A percentile compares a stretch with the other conserved stretches of the same genome.
phyloP scores from a whole-genome alignment of 2,888 invertebrate species.

The Cyclophora albipunctata region DNA sequence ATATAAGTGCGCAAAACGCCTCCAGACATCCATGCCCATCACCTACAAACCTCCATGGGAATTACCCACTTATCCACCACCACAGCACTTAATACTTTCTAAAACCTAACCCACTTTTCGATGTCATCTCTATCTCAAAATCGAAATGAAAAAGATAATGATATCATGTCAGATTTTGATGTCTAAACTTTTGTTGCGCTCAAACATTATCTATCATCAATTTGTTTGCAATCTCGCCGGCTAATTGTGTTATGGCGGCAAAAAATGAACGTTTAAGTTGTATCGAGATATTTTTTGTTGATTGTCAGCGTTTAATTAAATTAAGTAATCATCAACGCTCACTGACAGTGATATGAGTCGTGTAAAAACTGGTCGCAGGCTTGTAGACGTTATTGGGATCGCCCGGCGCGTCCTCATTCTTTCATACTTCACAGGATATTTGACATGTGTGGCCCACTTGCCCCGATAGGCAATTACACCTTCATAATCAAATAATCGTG shows the following conservation, averaged over 20 bases:
- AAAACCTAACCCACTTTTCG: constrained; percentile 22
- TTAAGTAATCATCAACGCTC: constrained; percentile 51
- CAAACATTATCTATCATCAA: constrained; percentile 16
- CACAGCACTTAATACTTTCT: constrained; percentile 12
- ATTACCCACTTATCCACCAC: constrained; percentile 18
- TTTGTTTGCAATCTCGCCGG: constrained; percentile 20
- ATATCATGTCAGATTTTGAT: constrained; percentile 22
- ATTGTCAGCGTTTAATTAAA: constrained; percentile 49
- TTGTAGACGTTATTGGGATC: constrained; percentile 21
- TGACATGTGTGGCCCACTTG: constrained; percentile 42
- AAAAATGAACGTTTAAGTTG: constrained; percentile 20
- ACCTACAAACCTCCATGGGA: constrained; percentile 16
- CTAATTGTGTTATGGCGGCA: constrained; percentile 17
- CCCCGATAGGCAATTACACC: constrained; percentile 40
- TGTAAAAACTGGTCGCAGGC: constrained; percentile 46
- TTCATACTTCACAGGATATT: constrained; percentile 16
- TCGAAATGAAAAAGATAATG: constrained; percentile 21
- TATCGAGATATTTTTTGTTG: constrained; percentile 22
- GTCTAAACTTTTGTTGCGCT: constrained; percentile 20
- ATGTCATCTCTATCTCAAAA: constrained; percentile 18
- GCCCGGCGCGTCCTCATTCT: constrained; percentile 3
- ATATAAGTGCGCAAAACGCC: constrained; percentile 36
- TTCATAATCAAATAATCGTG: constrained; percentile 52
- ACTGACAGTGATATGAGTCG: constrained; percentile 46
- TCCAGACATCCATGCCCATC: constrained; percentile 16